Evolutionary conservation across 2,888 invertebrate genomes (phyloP), one percentile per base, ranked within the genome.

Genomic region (Euspilapteryx auroguttella): DNA sequence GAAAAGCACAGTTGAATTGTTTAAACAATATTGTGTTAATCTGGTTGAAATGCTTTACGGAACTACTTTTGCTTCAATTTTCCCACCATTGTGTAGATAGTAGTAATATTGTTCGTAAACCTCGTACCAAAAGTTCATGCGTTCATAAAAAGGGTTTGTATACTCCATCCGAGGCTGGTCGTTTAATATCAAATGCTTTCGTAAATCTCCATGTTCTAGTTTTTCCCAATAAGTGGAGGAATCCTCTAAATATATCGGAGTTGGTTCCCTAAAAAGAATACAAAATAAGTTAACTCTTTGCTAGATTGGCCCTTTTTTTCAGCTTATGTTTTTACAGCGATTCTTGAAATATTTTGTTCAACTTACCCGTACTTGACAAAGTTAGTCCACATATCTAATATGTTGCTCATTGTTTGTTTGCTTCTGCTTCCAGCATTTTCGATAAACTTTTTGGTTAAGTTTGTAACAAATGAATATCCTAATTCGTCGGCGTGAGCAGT

Each of bases 211-310:
- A 24, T 33, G 36, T 1, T 37, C 32, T 11, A 30, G 21, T 30
- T 29, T 30, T n/a, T 29, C 25, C 9, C 21, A 20, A 11, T 24
- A 9, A 11, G 10, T 10, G 9, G 12, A n/a, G 13, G n/a, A 2
- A 9, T 8, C n/a, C 8, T 3, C 3, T 4, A 5, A 12, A 11
- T 7, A 10, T 6, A 13, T 5, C 8, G 40, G 40, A n/a, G 41
- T 41, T 6, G 47, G 45, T 26, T 43, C 37, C 10, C 46, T 46
- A n/a, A n/a, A n/a, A n/a, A n/a, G n/a, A n/a, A n/a, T n/a, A n/a
- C n/a, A n/a, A n/a, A n/a, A n/a, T n/a, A n/a, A n/a, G n/a, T n/a
- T n/a, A n/a, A n/a, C n/a, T n/a, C n/a, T n/a, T n/a, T n/a, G n/a
- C n/a, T n/a, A n/a, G n/a, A n/a, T n/a, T n/a, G n/a, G n/a, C n/a